Evolutionary conservation across 2,113 vertebrate species (phyloP).

Genomic region (Nanorana parkeri): DNA sequence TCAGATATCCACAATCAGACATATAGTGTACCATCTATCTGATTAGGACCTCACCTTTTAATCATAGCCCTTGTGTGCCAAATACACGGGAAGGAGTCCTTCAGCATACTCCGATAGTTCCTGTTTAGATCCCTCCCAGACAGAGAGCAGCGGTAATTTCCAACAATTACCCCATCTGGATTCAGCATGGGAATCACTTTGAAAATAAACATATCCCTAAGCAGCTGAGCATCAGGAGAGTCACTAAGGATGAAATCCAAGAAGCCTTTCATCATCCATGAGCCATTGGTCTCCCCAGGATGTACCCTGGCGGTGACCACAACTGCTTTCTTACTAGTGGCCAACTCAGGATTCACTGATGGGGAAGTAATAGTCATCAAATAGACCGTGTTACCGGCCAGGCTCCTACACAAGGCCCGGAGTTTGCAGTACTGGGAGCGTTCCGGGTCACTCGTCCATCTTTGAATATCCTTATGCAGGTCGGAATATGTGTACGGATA

Average conservation of each 20-base stretch:
- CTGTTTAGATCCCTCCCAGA: conserved; percentile 88
- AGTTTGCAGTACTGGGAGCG: conserved; percentile 77
- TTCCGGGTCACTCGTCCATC: conserved; percentile 69
- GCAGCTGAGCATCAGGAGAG: conserved; percentile 79
- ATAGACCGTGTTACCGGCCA: conserved; percentile 85
- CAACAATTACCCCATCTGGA: conserved; percentile 91
- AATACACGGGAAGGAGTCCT: conserved; percentile 80
- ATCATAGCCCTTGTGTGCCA: conserved; percentile 89
- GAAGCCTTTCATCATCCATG: conserved; percentile 92
- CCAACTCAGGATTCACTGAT: background rate
- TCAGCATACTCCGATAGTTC: conserved; percentile 77
- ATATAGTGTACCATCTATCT: background rate
- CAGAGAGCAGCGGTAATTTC: conserved; percentile 91
- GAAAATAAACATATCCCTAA: conserved; percentile 88
- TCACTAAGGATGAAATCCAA: conserved; percentile 86
- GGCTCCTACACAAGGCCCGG: conserved; percentile 81
- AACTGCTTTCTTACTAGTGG: conserved; percentile 75
- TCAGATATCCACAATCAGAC: background rate
- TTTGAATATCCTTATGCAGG: conserved; percentile 79
- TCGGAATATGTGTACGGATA: conserved; percentile 92
- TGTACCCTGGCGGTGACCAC: conserved; percentile 87
- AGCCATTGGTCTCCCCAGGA: conserved; percentile 85
- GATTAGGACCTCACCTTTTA: conserved; percentile 76
- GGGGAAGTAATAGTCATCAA: conserved; percentile 83
- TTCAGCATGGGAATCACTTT: conserved; percentile 95